phyloP scores from a whole-genome alignment of 2,113 vertebrate genomes.

The Podarcis raffonei region DNA sequence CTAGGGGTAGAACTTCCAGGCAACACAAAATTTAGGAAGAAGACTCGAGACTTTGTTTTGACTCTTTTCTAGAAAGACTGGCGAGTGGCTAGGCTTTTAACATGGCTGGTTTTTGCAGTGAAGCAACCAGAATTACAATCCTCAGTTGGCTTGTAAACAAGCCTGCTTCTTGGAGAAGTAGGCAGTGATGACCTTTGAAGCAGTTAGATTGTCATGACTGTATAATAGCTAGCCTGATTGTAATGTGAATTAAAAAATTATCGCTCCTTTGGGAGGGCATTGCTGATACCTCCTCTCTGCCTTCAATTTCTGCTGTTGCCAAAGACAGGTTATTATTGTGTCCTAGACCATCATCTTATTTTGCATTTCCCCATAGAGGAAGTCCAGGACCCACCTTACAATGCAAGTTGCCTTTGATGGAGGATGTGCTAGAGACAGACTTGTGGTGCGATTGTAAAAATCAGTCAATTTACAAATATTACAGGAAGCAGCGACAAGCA shows the following conservation, averaged over 20 bases:
- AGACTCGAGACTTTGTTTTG: background rate
- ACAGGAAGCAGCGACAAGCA: background rate
- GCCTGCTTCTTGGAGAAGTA: constrained; percentile 19
- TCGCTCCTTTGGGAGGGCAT: background rate
- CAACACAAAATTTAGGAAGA: background rate
- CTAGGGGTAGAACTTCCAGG: constrained; percentile 36
- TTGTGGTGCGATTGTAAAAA: background rate
- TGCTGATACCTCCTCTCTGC: background rate
- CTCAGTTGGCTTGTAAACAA: constrained; percentile 29
- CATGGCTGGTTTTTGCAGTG: constrained; percentile 8
- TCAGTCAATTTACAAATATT: background rate
- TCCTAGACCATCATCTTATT: background rate
- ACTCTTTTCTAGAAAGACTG: constrained; percentile 4
- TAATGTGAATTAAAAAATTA: constrained; percentile 6
- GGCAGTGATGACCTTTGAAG: constrained; percentile 5
- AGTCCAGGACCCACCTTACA: background rate
- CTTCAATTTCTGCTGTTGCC: constrained; percentile 2
- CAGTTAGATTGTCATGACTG: background rate
- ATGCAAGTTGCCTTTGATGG: background rate
- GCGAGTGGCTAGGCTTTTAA: background rate
- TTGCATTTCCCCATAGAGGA: background rate
- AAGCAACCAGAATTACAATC: background rate
- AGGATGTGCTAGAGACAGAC: background rate
- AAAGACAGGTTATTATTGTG: background rate
- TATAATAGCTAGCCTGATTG: background rate